These are phyloP conservation scores for Philopotamus ludificatus DNA, from an alignment of 1,140 invertebrate genomes.

Conservation along the genomic window DNA sequence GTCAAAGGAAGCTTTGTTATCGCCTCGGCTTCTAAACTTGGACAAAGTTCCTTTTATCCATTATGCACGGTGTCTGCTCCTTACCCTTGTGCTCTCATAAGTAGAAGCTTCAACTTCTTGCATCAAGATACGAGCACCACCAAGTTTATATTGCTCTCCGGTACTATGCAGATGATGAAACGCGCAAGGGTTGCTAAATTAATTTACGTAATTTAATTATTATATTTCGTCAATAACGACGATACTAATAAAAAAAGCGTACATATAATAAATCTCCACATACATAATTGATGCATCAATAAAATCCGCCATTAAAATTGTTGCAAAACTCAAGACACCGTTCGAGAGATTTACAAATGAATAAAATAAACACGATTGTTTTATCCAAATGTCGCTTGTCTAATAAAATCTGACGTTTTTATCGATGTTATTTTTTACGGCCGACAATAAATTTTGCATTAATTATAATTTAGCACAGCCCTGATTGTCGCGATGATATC, in stretches of 20 bases:
- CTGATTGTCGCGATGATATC: too few relatives aligned
- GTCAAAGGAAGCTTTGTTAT: conserved; percentile 37
- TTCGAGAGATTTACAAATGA: too few relatives aligned
- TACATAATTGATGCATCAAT: too few relatives aligned
- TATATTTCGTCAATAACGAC: neutral
- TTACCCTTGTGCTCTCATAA: conserved; percentile 9
- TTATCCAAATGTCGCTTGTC: neutral
- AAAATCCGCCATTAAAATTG: too few relatives aligned
- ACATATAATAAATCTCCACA: too few relatives aligned
- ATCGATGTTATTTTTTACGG: too few relatives aligned
- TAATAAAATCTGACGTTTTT: neutral
- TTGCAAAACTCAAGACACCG: neutral
- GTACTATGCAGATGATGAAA: neutral
- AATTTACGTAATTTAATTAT: neutral
- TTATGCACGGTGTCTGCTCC: conserved; percentile 20
- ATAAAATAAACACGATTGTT: neutral
- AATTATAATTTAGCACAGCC: too few relatives aligned
- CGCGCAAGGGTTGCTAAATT: conserved; percentile 10
- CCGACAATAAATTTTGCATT: too few relatives aligned
- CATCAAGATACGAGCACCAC: conserved; percentile 36
- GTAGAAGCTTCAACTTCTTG: conserved; percentile 32
- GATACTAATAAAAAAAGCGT: too few relatives aligned
- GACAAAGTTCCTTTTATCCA: conserved; percentile 30
- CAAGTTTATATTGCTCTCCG: conserved; percentile 28
- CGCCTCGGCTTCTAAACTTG: conserved; percentile 25